Evolutionary conservation across 2,113 vertebrate genomes (phyloP).

Genomic region (Addax nasomaculatus): DNA sequence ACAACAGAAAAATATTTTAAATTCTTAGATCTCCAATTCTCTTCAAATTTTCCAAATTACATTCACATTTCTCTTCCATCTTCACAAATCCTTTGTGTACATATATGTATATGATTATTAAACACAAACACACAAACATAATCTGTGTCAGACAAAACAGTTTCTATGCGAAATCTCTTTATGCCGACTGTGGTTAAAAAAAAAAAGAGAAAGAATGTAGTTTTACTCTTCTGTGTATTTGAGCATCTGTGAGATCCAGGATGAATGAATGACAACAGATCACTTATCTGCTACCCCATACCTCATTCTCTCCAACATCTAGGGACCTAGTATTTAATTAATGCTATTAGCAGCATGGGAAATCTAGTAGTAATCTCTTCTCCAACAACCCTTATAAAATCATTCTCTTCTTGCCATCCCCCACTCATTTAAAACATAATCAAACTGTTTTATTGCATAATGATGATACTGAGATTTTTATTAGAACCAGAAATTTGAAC

Average conservation of each 20-base stretch:
- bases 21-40: neutral
- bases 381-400: neutral
- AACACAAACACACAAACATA: neutral
- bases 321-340: neutral
- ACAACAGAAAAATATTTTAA: neutral
- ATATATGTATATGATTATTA: neutral
- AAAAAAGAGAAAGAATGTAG: neutral
- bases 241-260: neutral
- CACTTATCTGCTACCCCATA: neutral
- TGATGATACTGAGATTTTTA: constrained; percentile 26
- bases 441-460: neutral
- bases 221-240: neutral
- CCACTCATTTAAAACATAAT: neutral
- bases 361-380: neutral
- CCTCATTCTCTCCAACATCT: neutral
- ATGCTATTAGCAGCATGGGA: neutral
- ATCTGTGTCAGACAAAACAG: constrained; percentile 1
- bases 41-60: neutral
- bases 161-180: neutral
- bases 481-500: neutral
- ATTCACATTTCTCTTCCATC: neutral
- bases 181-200: neutral
- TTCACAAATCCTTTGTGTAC: neutral
- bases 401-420: neutral
- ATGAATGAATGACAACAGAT: neutral